Evolutionary conservation across 1,140 invertebrate species (phyloP), one percentile per base, ranked within the genome.

Genomic region (Lordiphosa stackelbergi): DNA sequence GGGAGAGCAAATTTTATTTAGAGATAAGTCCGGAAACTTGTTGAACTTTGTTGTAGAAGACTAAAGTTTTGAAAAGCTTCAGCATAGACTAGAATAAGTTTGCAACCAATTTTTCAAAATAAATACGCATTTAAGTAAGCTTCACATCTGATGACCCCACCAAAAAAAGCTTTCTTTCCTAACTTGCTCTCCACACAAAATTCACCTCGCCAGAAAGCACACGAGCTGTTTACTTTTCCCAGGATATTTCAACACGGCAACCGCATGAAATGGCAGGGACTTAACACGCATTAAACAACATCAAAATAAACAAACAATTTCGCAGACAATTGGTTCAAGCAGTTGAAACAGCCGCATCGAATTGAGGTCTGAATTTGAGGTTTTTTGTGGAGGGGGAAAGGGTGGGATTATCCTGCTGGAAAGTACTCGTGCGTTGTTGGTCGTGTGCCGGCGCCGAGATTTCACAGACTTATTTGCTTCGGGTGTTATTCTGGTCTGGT

Each of bases 221-320:
- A 9, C 31, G 51, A 51, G 48, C 73, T 81, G 60, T 81, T 81
- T 81, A 53, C 58, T 60, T 81, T 81, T 81, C 77, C 77, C 77
- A 81, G 77, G 75, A 75, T 61, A 59, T 53, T 70, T 54, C n/a
- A 3, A 7, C 43, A 55, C 47, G 42, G 51, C 51, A 55, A 66
- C 45, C 65, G 38, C 60, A 70, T 58, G 45, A 63, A 54, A 59
- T 64, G 41, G 37, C 65, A 42, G 45, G 49, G 69, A 70, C 70
- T 83, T 83, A 63, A 54, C 60, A 58, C 72, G 78, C 77, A 83
- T 83, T 84, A 84, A 69, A 61, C 73, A 83, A 69, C 77, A 83
- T 83, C 77, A 84, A 84, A 83, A 84, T 56, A 83, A 83, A 83
- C 73, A 83, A 83, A 84, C 69, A 73, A 73, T 84, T 83, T 83